These are phyloP conservation scores for Oegoconia quadripuncta DNA, from an alignment of 2,888 invertebrate species.

Conservation along the genomic window DNA sequence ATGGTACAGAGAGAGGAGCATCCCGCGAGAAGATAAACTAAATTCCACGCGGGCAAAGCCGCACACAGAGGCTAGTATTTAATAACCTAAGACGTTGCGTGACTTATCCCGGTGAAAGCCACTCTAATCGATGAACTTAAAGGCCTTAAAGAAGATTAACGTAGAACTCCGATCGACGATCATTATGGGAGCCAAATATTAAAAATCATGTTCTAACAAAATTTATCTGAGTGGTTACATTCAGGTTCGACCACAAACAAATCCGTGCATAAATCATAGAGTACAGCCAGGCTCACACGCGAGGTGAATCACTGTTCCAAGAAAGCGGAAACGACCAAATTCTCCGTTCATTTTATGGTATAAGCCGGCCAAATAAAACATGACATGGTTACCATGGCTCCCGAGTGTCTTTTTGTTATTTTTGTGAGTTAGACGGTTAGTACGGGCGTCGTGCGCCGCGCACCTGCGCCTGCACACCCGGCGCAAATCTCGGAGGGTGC, in stretches of 20 bases:
- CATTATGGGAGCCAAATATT: conserved; percentile 49
- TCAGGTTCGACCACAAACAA: conserved; percentile 56
- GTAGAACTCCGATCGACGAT: conserved; percentile 27
- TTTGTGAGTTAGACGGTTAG: conserved; percentile 57
- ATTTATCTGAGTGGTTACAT: conserved; percentile 46
- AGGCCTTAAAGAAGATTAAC: conserved; percentile 50
- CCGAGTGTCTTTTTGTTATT: conserved; percentile 41
- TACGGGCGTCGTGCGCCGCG: conserved; percentile 52
- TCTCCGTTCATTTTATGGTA: conserved; percentile 62
- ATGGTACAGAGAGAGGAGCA: too few species aligned
- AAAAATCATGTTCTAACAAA: conserved; percentile 47
- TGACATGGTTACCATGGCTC: conserved; percentile 42
- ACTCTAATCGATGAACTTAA: conserved; percentile 54
- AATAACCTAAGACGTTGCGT: conserved; percentile 44
- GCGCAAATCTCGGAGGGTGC: conserved; percentile 71
- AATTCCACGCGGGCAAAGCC: too few species aligned
- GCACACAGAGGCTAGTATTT: too few species aligned
- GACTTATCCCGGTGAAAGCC: conserved; percentile 61
- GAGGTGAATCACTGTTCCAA: conserved; percentile 72
- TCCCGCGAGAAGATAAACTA: too few species aligned
- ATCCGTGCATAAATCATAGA: conserved; percentile 64
- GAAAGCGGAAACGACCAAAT: conserved; percentile 75
- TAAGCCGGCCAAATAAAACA: conserved; percentile 46
- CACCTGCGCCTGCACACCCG: conserved; percentile 71
- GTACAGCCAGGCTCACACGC: conserved; percentile 48